Evolutionary conservation across 2,888 invertebrate species (phyloP), one percentile per base, ranked within the genome.

Genomic region (Epirrhoe alternata): DNA sequence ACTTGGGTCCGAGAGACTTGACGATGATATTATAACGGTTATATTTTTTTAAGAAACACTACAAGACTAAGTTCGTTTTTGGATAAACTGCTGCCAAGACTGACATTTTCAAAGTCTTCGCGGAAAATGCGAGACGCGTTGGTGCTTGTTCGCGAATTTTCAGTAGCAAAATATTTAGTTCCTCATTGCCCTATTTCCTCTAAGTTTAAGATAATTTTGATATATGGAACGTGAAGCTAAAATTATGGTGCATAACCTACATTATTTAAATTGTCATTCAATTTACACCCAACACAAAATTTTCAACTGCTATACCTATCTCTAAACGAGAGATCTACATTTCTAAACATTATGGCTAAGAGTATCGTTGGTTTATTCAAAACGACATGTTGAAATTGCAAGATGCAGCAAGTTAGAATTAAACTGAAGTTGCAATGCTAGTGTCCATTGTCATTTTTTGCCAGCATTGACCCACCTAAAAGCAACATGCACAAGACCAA

Each of bases 401-500:
- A 4, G 38, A 10, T 1, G 12, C 38, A 38, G 2, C 38, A 2
- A 10, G 38, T 12, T 12, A 12, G 12, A 42, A 51, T 52, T 59
- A 24, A 52, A 60, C 42, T 31, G 33, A 42, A 47, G 45, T 52
- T n/a, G 24, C 51, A 24, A 14, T n/a, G 45, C 16, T 31, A 60
- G 54, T 35, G 33, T 64, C 55, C 63, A 66, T 64, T 61, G 53
- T 53, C 33, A 56, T 57, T 70, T 70, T 67, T 66, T 71, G 54
- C 60, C 61, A 67, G 66, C 69, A 69, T 74, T 61, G 65, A 66
- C 68, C 67, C 49, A 57, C 66, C 63, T 68, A 75, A 71, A 76
- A 73, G 75, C 73, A 76, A 75, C 66, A 68, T 55, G 74, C 75
- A 75, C 72, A 72, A 74, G 69, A 67, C 69, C 42, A 64, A 65